Base-by-base conservation (phyloP, 2,888 invertebrate genomes). In the Gymnocheta viridis region DNA sequence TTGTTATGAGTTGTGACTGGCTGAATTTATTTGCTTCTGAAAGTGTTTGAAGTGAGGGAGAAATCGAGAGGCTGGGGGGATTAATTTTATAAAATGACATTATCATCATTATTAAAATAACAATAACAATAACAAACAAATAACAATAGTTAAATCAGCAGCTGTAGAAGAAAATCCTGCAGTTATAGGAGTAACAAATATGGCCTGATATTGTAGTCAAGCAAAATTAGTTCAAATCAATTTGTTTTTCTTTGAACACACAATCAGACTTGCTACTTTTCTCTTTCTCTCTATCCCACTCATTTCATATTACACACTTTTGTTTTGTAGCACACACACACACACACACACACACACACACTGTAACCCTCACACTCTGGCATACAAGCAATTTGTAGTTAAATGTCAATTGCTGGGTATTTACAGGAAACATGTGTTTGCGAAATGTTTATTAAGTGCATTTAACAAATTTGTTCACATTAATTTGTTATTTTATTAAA, bases 401-500 rank as follows among this genome's bases (percentile, higher is more conserved):
- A 70, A 51, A 60, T 78, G 47, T 69, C 73, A 72, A 66, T 60
- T 70, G 58, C 10, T 56, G 24, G 60, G 2, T 78, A 73, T 73
- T 67, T 54, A 24, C 47, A 38, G 73, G 62, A 62, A 73, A 78
- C 82, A 82, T 78, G 73, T 77, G 72, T 54, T 77, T 77, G 77
- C 51, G 72, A 72, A 73, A 72, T 73, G 51, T 82, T 78, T 72
- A 78, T 82, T 77, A 77, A 82, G 66, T 78, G 60, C 72, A 78
- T 67, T 78, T 69, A 69, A 58, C 51, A 78, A 64, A 82, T 73
- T 82, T 78, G 78, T 69, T 29, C 35, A 41, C 54, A 78, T 74
- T 74, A 82, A 74, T 69, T 78, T 74, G 62, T 69, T 73, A 60
- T 64, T 38, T 56, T 35, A 54, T 66, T 66, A 14, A 64, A 64